Base-by-base conservation (phyloP, 2,888 invertebrate genomes). In the Eupithecia inturbata region DNA sequence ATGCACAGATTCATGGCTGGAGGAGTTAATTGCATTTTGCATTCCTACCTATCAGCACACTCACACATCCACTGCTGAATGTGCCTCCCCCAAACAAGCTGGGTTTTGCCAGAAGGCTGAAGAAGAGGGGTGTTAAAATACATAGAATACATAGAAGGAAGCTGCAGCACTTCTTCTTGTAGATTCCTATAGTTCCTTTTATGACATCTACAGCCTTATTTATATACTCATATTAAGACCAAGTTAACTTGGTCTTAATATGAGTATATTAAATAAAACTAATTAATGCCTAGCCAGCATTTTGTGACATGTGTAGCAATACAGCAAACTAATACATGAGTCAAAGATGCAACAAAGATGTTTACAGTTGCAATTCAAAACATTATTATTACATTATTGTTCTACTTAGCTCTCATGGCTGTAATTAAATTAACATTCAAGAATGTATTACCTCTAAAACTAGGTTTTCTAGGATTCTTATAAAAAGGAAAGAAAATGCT, bases 331-430 rank as follows among this genome's bases (percentile, higher is more conserved):
- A n/a, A 49, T 41, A 49, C n/a, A n/a, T n/a, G n/a, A n/a, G n/a
- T n/a, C n/a, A 53, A 53, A 22, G 10, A 53, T n/a, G 53, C 22
- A 22, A 63, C 63, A 63, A 63, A 33, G 63, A 33, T 64, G n/a
- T 33, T 31, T 64, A 33, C 63, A n/a, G 12, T 36, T 31, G 33
- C n/a, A 33, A 64, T 6, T 62, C 62, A 62, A 19, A 62, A 62
- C 31, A 62, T 62, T 19, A n/a, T 12, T 64, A 36, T n/a, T 64
- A 62, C 31, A 62, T 62, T 19, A n/a, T 12, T 64, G 63, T n/a
- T 64, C 33, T 33, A 64, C 31, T 31, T 31, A 36, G 63, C 36
- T 36, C n/a, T 33, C n/a, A 36, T 64, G 33, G n/a, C 10, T 64
- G 16, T 36, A n/a, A 64, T 57, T 57, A 57, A 26, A 57, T 53